Conservation (phyloP, 2,888 invertebrate species). For the Piscicola geometra region DNA sequence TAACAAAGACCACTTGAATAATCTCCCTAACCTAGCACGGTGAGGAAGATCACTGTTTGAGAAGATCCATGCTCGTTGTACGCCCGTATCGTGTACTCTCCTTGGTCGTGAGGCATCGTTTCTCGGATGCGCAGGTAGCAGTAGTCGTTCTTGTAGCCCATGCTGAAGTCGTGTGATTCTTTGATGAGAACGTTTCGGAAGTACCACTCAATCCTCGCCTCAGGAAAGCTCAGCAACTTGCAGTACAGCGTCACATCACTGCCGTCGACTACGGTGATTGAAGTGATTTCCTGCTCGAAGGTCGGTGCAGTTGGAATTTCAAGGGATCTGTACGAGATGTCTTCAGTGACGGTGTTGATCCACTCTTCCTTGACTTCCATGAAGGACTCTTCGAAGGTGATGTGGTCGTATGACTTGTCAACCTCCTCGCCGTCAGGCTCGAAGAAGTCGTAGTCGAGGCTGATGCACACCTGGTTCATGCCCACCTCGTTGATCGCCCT, state of each 20-base stretch:
- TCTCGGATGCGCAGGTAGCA: slow-evolving; percentile 21
- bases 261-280: slow-evolving; percentile 30
- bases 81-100: slow-evolving; percentile 21
- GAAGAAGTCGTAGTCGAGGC: slow-evolving; percentile 11
- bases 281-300: slow-evolving; percentile 25
- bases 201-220: slow-evolving; percentile 21
- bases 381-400: slow-evolving; percentile 26
- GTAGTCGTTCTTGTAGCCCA: slow-evolving; percentile 28
- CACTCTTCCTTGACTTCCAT: slow-evolving; percentile 24
- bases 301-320: slow-evolving; percentile 14
- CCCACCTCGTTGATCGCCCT: slow-evolving; percentile 30
- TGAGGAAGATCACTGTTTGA: slow-evolving; percentile 26
- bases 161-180: slow-evolving; percentile 3
- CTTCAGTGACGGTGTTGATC: slow-evolving; percentile 17
- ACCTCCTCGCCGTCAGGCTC: slow-evolving; percentile 18
- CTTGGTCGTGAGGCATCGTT: slow-evolving; percentile 27
- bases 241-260: slow-evolving; percentile 13
- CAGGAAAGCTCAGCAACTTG: slow-evolving; percentile 22
- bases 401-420: slow-evolving; percentile 14
- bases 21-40: slow-evolving; percentile 23
- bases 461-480: slow-evolving; percentile 20
- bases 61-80: slow-evolving; percentile 15
- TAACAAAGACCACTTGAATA: not conserved
- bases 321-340: not conserved
- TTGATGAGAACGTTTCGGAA: slow-evolving; percentile 14